Evolutionary conservation across 2,888 invertebrate species (phyloP), one percentile per base, ranked within the genome.

Genomic region (Liopterus haemorrhoidalis): DNA sequence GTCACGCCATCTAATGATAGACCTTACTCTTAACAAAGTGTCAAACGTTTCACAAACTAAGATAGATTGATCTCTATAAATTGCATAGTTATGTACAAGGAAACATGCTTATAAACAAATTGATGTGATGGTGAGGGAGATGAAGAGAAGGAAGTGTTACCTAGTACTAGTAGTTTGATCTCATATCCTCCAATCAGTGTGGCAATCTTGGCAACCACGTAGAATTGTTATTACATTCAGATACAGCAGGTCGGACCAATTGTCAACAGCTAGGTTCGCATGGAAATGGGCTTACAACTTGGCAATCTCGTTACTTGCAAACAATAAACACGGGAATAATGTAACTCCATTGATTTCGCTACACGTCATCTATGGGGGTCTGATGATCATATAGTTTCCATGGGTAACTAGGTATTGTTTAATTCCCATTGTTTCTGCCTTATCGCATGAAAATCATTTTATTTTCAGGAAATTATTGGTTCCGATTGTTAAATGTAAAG

Each of bases 1-100:
- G n/a, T n/a, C n/a, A n/a, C n/a, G 12, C 38, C 25, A 38, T 38
- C 27, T 38, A 38, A 38, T 38, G 38, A 38, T 38, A 25, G 38
- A 42, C 25, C 37, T 30, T 24, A 38, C 32, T 31, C 30, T 38
- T 24, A 37, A 44, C 43, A 38, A 44, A 44, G 38, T 38, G 43
- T 36, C 43, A 37, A 44, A 44, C 37, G 37, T 20, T 24, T 31
- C 30, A 18, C 22, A 44, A 44, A 37, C 43, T 44, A 44, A 44
- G 43, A 44, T 38, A 44, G 43, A 44, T 44, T 44, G 30, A 22
- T 27, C 11, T 37, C 43, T 44, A 44, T 44, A 38, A 44, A 44
- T 38, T 44, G 38, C 43, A 30, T 24, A 19, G 36, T 36, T 30
- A n/a, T n/a, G n/a, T n/a, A n/a, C n/a, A n/a, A n/a, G n/a, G n/a